phyloP scores from a whole-genome alignment of 2,113 vertebrate species.

The Papio anubis region DNA sequence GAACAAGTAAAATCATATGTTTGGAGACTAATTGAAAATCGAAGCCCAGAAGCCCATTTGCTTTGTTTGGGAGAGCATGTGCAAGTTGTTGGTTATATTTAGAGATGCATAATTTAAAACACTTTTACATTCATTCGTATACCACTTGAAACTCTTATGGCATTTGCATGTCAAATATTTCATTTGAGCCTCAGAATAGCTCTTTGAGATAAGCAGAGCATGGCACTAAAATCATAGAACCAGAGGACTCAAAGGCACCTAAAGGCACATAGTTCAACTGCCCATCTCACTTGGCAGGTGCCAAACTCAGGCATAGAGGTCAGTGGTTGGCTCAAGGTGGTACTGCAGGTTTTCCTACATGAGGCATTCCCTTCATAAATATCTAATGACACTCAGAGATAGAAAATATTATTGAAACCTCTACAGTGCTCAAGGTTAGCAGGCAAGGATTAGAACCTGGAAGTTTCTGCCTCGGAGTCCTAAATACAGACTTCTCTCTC shows the following conservation, averaged over 20 bases:
- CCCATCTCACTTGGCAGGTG: not conserved
- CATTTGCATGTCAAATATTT: slow-evolving; percentile 16
- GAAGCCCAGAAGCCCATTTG: slow-evolving; percentile 18
- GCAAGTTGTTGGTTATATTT: slow-evolving; percentile 43
- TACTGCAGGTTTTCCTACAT: not conserved
- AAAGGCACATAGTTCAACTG: not conserved
- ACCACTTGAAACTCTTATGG: slow-evolving; percentile 32
- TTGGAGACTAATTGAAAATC: slow-evolving; percentile 47
- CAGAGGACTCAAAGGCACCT: not conserved
- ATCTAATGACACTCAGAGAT: not conserved
- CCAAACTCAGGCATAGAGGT: not conserved
- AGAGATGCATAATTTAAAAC: slow-evolving; percentile 42
- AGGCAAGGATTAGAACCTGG: slow-evolving; percentile 17
- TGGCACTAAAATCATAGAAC: not conserved
- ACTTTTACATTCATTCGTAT: slow-evolving; percentile 23
- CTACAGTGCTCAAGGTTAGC: not conserved
- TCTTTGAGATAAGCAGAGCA: slow-evolving; percentile 5
- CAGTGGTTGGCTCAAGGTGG: not conserved
- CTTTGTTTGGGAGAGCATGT: not conserved
- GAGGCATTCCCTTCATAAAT: slow-evolving; percentile 19
- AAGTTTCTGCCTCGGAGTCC: not conserved
- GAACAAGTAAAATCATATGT: not conserved
- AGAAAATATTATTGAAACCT: slow-evolving; percentile 43
- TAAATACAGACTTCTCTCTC: slow-evolving; percentile 4
- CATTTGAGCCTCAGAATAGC: not conserved